A percentile compares a stretch with the other conserved stretches of the same genome.
Evolutionary conservation across 2,113 vertebrate species (phyloP).

Genomic region (Nettapus auritus): DNA sequence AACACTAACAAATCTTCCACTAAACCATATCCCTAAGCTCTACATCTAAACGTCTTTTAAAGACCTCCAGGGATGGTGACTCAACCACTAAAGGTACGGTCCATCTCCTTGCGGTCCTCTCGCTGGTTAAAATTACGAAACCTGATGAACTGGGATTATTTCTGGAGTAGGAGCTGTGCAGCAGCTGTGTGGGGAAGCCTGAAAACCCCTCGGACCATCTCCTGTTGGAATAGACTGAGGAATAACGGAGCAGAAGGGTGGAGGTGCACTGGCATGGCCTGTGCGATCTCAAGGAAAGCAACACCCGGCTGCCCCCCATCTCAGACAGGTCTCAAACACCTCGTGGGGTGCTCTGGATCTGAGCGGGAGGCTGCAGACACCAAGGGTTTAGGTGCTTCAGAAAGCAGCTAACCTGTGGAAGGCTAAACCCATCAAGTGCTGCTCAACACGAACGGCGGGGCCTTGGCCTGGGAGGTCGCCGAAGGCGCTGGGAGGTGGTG

Average conservation of each 20-base stretch:
- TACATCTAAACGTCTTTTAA: too few relatives aligned
- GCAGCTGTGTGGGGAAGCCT: not conserved
- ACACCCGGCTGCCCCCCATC: accelerated
- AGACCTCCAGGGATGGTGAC: too few relatives aligned
- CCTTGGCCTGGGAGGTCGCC: not conserved
- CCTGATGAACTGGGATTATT: not conserved
- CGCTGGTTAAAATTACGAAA: not conserved
- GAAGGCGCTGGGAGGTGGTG: not conserved
- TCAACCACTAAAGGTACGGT: not conserved
- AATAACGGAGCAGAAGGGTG: accelerated
- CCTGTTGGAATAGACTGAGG: not conserved
- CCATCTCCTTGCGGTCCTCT: not conserved
- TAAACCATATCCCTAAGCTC: too few relatives aligned
- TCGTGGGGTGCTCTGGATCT: not conserved
- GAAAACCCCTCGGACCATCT: not conserved
- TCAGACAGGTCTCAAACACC: too few relatives aligned
- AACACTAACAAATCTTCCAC: too few relatives aligned
- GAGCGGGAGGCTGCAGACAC: not conserved
- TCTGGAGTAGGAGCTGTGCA: not conserved
- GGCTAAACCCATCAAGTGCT: not conserved
- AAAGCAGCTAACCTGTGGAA: not conserved
- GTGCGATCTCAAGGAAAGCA: not conserved
- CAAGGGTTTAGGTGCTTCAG: not conserved
- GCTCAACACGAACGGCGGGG: not conserved
- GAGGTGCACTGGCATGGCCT: not conserved